Percentiles rank a stretch among this genome's conserved stretches.
phyloP scores from a whole-genome alignment of 2,113 vertebrate genomes.

The Corythoichthys intestinalis region DNA sequence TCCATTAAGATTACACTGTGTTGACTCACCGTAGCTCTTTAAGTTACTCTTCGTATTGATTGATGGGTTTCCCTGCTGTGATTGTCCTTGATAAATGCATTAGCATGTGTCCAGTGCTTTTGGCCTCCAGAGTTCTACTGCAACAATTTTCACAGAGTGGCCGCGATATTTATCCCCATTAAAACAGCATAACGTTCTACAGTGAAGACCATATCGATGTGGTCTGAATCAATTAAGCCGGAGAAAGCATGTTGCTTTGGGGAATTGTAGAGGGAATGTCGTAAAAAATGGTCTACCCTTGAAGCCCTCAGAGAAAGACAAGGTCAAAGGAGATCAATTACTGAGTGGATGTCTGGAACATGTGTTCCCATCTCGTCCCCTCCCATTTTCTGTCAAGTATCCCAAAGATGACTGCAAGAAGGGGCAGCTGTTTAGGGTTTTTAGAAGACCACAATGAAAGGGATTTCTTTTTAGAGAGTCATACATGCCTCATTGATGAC shows the following conservation, averaged over 20 bases:
- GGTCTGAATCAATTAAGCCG: conserved; percentile 45
- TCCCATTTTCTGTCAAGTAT: conserved; percentile 12
- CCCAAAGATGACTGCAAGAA: conserved; percentile 40
- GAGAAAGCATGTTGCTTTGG: conserved; percentile 20
- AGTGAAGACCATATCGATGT: conserved; percentile 28
- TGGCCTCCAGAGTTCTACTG: conserved; percentile 30
- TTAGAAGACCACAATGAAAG: not conserved
- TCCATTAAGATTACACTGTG: conserved; percentile 40
- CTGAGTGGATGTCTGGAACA: conserved; percentile 29
- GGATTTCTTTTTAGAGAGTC: conserved; percentile 7
- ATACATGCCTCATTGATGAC: conserved; percentile 35
- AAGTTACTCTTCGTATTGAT: conserved; percentile 47
- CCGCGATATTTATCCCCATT: conserved; percentile 8
- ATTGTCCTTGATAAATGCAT: conserved; percentile 49
- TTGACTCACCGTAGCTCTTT: conserved; percentile 42
- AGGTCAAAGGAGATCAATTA: conserved; percentile 59
- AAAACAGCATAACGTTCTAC: conserved; percentile 35
- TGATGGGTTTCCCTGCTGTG: conserved; percentile 26
- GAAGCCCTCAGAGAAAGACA: conserved; percentile 18
- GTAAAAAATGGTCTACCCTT: conserved; percentile 27
- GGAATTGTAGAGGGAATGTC: conserved; percentile 25
- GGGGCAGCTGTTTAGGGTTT: conserved; percentile 60
- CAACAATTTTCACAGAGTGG: conserved; percentile 23
- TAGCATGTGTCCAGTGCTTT: conserved; percentile 32
- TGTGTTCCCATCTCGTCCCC: conserved; percentile 31